phyloP scores from a whole-genome alignment of 2,113 vertebrate genomes.

The Erpornis zantholeuca region DNA sequence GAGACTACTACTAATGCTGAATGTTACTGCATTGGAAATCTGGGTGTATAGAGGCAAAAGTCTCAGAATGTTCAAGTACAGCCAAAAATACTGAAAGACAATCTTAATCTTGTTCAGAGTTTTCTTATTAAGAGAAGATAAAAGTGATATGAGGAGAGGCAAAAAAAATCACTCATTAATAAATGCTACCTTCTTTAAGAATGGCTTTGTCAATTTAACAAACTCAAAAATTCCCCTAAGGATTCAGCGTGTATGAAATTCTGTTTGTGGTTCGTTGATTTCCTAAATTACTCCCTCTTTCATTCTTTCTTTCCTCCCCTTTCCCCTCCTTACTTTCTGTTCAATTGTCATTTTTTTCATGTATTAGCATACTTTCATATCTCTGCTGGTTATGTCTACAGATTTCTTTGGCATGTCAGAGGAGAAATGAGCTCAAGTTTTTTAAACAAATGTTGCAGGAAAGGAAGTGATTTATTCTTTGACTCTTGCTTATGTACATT shows the following conservation, averaged over 20 bases:
- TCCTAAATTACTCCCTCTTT: not conserved
- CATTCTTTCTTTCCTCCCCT: not conserved
- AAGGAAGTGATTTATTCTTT: not conserved
- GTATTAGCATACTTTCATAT: not conserved
- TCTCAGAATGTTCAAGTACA: not conserved
- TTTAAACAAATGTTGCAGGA: not conserved
- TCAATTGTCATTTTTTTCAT: not conserved
- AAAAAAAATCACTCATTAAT: not conserved
- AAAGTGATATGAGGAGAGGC: not conserved
- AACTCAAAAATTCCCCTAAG: not conserved
- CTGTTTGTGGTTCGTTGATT: not conserved
- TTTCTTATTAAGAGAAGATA: not conserved
- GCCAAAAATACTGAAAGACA: not conserved
- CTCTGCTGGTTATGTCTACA: not conserved
- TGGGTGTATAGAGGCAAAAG: not conserved
- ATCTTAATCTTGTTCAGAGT: not conserved
- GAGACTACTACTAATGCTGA: not conserved
- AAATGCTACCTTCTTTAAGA: not conserved
- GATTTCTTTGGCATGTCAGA: not conserved
- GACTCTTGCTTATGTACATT: not conserved
- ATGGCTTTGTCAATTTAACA: not conserved
- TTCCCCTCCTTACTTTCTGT: not conserved
- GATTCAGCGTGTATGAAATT: not conserved
- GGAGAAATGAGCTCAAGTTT: not conserved
- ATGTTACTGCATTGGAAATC: not conserved